Evolutionary conservation across 1,140 invertebrate genomes (phyloP).

Genomic region (Grapholita molesta): DNA sequence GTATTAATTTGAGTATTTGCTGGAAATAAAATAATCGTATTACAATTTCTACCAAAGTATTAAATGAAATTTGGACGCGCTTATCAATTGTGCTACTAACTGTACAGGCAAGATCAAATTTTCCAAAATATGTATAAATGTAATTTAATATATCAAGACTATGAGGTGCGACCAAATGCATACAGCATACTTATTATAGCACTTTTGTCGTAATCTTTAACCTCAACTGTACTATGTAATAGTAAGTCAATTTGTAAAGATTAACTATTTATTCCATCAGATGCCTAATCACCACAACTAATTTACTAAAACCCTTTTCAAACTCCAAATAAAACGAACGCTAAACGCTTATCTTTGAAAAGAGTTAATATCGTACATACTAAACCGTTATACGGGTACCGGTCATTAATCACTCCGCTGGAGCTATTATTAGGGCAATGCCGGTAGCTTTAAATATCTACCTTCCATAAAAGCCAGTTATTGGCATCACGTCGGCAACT

Average conservation of each 20-base stretch:
- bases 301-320: neutral
- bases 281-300: neutral
- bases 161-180: too few species aligned
- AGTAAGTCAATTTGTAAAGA: neutral
- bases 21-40: too few species aligned
- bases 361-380: neutral
- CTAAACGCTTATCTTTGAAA: neutral
- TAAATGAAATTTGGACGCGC: too few species aligned
- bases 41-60: too few species aligned
- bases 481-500: neutral
- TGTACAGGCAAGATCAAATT: too few species aligned
- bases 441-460: slow-evolving; percentile 1
- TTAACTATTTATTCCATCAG: neutral
- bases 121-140: too few species aligned
- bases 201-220: too few species aligned
- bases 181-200: too few species aligned
- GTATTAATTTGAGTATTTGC: too few species aligned
- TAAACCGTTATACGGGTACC: neutral
- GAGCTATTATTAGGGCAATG: neutral
- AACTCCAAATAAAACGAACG: neutral
- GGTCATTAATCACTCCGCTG: neutral
- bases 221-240: neutral
- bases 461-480: neutral
- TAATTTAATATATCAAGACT: too few species aligned
- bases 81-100: too few species aligned